Evolutionary conservation across 1,140 invertebrate species (phyloP).

Genomic region (Colletes latitarsis): DNA sequence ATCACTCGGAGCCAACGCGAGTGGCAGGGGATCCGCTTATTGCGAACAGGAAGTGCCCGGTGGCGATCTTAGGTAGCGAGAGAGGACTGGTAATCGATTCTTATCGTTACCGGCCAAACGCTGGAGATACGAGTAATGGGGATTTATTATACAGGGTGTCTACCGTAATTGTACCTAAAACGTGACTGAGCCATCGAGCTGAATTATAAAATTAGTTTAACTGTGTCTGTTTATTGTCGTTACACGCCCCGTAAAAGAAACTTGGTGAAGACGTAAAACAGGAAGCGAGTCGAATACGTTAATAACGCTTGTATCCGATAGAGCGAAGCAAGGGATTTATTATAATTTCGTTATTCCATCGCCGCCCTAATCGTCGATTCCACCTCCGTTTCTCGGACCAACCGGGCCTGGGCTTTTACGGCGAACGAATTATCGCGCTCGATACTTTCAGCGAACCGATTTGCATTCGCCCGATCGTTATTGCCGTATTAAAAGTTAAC

Average conservation of each 20-base stretch:
- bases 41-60: slow-evolving; percentile 51
- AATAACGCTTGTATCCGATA: no score
- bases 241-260: no score
- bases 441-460: slow-evolving; percentile 3
- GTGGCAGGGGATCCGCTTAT: slow-evolving; percentile 39
- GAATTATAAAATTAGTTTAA: no score
- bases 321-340: no score
- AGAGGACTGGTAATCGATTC: slow-evolving; percentile 52
- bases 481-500: slow-evolving; percentile 37
- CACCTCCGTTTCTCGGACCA: background rate
- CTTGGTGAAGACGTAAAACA: no score
- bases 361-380: background rate
- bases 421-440: background rate
- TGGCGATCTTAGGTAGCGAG: slow-evolving; percentile 46
- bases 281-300: no score
- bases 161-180: no score
- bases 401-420: background rate
- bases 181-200: no score
- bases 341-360: slow-evolving; percentile 11
- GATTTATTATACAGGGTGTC: slow-evolving; percentile 25
- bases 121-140: slow-evolving; percentile 28
- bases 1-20: slow-evolving; percentile 37
- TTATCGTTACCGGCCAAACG: slow-evolving; percentile 42
- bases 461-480: slow-evolving; percentile 11
- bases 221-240: no score